phyloP scores from a whole-genome alignment of 2,888 invertebrate genomes.

The Ecdyonurus torrentis region DNA sequence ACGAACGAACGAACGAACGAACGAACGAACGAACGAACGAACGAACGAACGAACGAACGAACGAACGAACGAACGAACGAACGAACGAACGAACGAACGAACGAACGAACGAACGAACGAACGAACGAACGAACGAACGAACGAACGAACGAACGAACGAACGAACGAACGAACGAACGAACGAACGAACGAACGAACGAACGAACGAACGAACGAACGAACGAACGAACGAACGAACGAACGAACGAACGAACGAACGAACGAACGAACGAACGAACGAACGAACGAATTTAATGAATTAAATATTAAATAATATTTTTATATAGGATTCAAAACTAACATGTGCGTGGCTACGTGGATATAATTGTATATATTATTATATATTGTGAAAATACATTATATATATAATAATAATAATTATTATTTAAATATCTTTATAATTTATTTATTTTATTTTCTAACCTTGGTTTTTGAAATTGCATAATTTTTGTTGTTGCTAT shows the following conservation, averaged over 20 bases:
- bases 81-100: constrained; percentile 2
- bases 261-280: constrained; percentile 1
- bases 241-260: constrained; percentile 6
- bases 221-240: constrained; percentile 6
- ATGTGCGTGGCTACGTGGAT: too few relatives aligned
- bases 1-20: constrained; percentile 8
- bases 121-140: background rate
- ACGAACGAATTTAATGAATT: too few relatives aligned
- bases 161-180: background rate
- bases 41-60: constrained; percentile 9
- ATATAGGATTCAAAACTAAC: too few relatives aligned
- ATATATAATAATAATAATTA: too few relatives aligned
- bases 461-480: too few relatives aligned
- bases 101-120: background rate
- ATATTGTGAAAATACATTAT: too few relatives aligned
- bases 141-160: background rate
- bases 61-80: constrained; percentile 8
- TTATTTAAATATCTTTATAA: too few relatives aligned
- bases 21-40: constrained; percentile 8
- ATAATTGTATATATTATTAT: too few relatives aligned
- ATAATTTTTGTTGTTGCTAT: too few relatives aligned
- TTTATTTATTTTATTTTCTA: too few relatives aligned
- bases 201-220: constrained; percentile 6
- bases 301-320: too few relatives aligned
- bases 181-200: constrained; percentile 5